A percentile compares a stretch with the other conserved stretches of the same genome.
These are phyloP conservation scores for Agrochola lychnidis DNA, from an alignment of 2,888 invertebrate genomes.

Conservation along the genomic window DNA sequence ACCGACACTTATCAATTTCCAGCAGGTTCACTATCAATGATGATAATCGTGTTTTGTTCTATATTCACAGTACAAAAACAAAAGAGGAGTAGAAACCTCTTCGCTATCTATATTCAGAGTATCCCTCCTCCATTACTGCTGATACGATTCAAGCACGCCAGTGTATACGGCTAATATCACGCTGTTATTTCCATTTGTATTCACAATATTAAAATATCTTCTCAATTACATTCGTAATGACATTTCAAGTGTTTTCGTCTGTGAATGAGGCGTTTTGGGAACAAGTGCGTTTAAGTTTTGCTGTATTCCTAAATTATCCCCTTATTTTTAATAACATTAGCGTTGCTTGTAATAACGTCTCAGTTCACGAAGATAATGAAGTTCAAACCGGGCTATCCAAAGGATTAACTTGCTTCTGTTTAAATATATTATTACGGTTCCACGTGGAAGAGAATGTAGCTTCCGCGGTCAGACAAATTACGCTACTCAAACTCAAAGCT, in stretches of 20 bases:
- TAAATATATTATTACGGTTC: slow-evolving; percentile 6
- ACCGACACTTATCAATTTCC: slow-evolving; percentile 72
- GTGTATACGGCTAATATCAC: slow-evolving; percentile 37
- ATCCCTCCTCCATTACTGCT: slow-evolving; percentile 25
- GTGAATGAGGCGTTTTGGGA: slow-evolving; percentile 26
- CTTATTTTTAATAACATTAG: slow-evolving; percentile 47
- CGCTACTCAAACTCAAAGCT: neutral
- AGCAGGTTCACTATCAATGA: slow-evolving; percentile 54
- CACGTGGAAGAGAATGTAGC: neutral
- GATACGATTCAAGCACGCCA: slow-evolving; percentile 45
- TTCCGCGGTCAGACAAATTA: slow-evolving; percentile 23
- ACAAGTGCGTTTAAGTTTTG: slow-evolving; percentile 36
- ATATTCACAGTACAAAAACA: slow-evolving; percentile 43
- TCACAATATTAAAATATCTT: slow-evolving; percentile 49
- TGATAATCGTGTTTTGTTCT: slow-evolving; percentile 55
- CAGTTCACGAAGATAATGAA: slow-evolving; percentile 9
- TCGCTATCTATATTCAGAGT: slow-evolving; percentile 45
- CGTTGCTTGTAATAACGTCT: neutral
- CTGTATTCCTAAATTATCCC: slow-evolving; percentile 26
- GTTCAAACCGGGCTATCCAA: slow-evolving; percentile 20
- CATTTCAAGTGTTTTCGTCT: slow-evolving; percentile 32
- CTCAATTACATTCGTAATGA: slow-evolving; percentile 44
- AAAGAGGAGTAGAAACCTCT: slow-evolving; percentile 14
- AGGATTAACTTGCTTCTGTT: slow-evolving; percentile 15
- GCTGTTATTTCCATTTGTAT: slow-evolving; percentile 38